Conservation (phyloP, 2,888 invertebrate species). For the Spialia ferax region DNA sequence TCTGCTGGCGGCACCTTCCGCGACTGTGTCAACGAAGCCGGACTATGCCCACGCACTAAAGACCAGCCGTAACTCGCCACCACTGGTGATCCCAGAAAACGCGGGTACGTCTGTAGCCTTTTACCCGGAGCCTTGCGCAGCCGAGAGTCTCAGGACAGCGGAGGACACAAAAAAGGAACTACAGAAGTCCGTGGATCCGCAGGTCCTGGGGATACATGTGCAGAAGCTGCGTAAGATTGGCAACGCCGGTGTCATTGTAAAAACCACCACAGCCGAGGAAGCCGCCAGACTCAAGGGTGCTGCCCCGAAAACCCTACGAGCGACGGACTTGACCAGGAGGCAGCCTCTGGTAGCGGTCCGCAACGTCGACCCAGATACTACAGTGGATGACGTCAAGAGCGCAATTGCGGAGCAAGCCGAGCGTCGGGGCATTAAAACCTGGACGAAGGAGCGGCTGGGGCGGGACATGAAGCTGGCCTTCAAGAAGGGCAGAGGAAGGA, state of each 20-base stretch:
- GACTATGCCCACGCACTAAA: too few relatives aligned
- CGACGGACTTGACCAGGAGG: neutral
- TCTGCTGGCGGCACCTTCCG: too few relatives aligned
- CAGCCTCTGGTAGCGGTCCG: neutral
- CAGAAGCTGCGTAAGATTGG: conserved; percentile 8
- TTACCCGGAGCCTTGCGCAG: too few relatives aligned
- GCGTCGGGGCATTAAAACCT: neutral
- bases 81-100: too few relatives aligned
- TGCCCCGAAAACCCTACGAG: neutral
- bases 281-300: neutral
- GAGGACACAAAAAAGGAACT: too few relatives aligned
- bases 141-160: too few relatives aligned
- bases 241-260: conserved; percentile 2
- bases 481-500: conserved; percentile 11
- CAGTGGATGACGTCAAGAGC: neutral
- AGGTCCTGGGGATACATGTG: neutral
- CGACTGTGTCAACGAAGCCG: too few relatives aligned
- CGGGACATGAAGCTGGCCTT: conserved; percentile 7
- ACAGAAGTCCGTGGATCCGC: neutral
- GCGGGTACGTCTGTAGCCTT: too few relatives aligned
- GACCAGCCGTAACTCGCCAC: too few relatives aligned
- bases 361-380: neutral
- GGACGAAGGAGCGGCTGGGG: neutral
- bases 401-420: too few relatives aligned
- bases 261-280: conserved; percentile 8